phyloP scores from a whole-genome alignment of 1,140 invertebrate genomes.

The Camponotus floridanus region DNA sequence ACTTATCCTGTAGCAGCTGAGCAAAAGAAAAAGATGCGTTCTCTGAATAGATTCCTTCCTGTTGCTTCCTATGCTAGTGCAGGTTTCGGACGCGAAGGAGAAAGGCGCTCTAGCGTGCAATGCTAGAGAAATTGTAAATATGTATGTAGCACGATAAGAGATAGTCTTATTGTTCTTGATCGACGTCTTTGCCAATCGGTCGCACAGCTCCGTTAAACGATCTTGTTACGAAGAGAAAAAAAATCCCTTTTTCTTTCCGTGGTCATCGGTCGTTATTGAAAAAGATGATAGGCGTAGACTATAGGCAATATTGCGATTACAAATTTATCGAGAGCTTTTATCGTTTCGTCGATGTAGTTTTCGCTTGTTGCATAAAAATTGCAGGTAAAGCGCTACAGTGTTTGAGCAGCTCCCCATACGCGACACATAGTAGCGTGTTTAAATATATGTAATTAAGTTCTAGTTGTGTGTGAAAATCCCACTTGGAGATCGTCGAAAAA shows the following conservation, averaged over 20 bases:
- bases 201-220: constrained; percentile 72
- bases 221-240: constrained; percentile 57
- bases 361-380: constrained; percentile 52
- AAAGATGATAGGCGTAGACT: constrained; percentile 43
- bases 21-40: constrained; percentile 37
- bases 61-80: constrained; percentile 74
- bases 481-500: constrained; percentile 49
- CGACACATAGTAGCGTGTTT: constrained; percentile 34
- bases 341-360: constrained; percentile 54
- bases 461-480: constrained; percentile 45
- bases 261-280: constrained; percentile 34
- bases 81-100: constrained; percentile 77
- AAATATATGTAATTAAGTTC: constrained; percentile 45
- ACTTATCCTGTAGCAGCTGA: constrained; percentile 18
- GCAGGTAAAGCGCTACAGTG: constrained; percentile 41
- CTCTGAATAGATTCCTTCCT: constrained; percentile 57
- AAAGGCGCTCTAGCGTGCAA: constrained; percentile 68
- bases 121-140: constrained; percentile 83
- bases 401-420: constrained; percentile 25
- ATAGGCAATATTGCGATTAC: constrained; percentile 41
- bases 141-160: constrained; percentile 85
- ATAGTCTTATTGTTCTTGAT: constrained; percentile 85
- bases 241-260: constrained; percentile 37
- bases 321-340: constrained; percentile 54
- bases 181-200: constrained; percentile 81